Evolutionary conservation across 1,140 invertebrate genomes (phyloP).

Genomic region (Brachionus plicatilis): DNA sequence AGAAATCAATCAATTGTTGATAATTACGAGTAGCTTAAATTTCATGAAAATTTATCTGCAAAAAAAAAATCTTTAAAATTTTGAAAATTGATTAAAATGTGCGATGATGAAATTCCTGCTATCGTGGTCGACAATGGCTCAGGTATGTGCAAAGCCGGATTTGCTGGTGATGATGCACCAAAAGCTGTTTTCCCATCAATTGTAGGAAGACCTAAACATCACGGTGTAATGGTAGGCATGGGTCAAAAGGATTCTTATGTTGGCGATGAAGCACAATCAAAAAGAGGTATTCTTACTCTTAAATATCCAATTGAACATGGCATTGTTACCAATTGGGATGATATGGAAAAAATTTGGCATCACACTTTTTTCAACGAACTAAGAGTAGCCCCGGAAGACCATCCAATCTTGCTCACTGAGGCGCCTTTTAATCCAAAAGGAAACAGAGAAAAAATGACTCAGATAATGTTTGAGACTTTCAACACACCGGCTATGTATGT

Average conservation of each 20-base stretch:
- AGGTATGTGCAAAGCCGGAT: slow-evolving; percentile 83
- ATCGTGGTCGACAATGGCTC: slow-evolving; percentile 82
- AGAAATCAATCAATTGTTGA: not conserved
- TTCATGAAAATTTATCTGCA: not conserved
- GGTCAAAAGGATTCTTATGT: slow-evolving; percentile 90
- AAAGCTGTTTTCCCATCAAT: slow-evolving; percentile 81
- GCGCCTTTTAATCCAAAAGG: slow-evolving; percentile 42
- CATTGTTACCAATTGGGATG: slow-evolving; percentile 44
- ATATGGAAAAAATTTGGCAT: slow-evolving; percentile 44
- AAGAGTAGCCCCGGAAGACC: slow-evolving; percentile 45
- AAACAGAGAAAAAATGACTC: slow-evolving; percentile 41
- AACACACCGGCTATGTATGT: slow-evolving; percentile 58
- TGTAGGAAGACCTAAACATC: slow-evolving; percentile 72
- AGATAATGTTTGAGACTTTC: slow-evolving; percentile 49
- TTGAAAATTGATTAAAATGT: slow-evolving; percentile 62
- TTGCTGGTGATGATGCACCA: slow-evolving; percentile 80
- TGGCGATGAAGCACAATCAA: slow-evolving; percentile 62
- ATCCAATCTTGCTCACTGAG: slow-evolving; percentile 43
- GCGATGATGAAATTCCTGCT: slow-evolving; percentile 74
- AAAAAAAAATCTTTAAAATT: not conserved
- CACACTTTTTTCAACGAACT: slow-evolving; percentile 43
- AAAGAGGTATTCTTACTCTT: slow-evolving; percentile 42
- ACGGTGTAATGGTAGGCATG: slow-evolving; percentile 88
- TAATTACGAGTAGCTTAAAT: not conserved
- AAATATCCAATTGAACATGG: slow-evolving; percentile 43